Base-by-base conservation (phyloP, 2,113 vertebrate genomes). In the Cyanoliseus patagonus region DNA sequence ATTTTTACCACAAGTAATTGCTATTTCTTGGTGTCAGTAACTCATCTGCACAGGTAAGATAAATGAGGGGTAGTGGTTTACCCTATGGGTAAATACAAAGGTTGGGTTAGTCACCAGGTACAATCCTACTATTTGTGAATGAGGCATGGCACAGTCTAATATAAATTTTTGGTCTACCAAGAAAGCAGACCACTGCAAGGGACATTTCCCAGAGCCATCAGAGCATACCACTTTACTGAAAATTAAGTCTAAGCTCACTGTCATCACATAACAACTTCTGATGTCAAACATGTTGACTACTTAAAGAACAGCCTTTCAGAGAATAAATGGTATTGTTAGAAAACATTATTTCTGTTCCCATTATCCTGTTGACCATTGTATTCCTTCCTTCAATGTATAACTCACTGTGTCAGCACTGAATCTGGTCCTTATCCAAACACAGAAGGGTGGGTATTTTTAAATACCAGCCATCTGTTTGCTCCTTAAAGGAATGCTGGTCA, bases 381-480 rank as follows among this genome's bases (percentile, higher is more conserved):
- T 79, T 92, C 59, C 79, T 91, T 31, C 35, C 51, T 22, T 79
- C 39, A 41, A 23, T 68, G 22, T 72, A 18, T 68, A 85, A 80
- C 22, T 86, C n/a, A 24, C 42, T 24, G 23, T 86, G 81, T 91
- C 84, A 90, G 28, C 63, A 44, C 78, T 67, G 64, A 92, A 55
- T 24, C 74, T 90, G 68, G 59, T 94, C 55, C 51, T 70, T 52
- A 82, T 92, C 74, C 78, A 85, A 94, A 57, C 61, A 75, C 67
- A 69, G 77, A 72, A 86, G 44, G 53, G 70, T 51, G 92, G 59
- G 87, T 74, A 44, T 55, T 88, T 95, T 89, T 88, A 95, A 90
- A 77, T 83, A 76, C 76, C 73, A 86, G 67, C 73, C 88, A 91
- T 96, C 90, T 96, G 89, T 94, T 95, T 94, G 73, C 49, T 94